Conservation (phyloP, 2,797 vertebrate species). For the Numenius phaeopus region DNA sequence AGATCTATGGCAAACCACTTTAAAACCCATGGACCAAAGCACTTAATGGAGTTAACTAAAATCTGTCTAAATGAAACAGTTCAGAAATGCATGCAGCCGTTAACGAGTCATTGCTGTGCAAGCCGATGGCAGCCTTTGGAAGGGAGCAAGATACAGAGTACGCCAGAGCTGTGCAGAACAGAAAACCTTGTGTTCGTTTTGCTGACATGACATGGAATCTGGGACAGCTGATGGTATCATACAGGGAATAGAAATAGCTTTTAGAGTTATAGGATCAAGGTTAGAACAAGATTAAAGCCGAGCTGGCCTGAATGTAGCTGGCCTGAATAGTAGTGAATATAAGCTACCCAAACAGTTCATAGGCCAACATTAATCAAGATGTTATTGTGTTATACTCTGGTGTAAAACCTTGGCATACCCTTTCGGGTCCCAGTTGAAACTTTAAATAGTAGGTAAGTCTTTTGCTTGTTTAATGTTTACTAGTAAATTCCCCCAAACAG, state of each 20-base stretch:
- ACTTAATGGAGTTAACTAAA: neutral
- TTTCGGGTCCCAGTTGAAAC: neutral
- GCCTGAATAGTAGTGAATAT: neutral
- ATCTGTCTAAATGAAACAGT: neutral
- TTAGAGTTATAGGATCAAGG: constrained; percentile 37
- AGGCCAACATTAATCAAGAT: constrained; percentile 36
- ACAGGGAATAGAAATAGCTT: constrained; percentile 11
- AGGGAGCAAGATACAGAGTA: neutral
- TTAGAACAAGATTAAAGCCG: constrained; percentile 49
- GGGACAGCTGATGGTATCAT: constrained; percentile 30
- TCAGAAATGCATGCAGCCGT: neutral
- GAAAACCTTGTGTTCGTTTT: neutral
- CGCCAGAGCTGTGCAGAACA: neutral
- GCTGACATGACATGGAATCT: constrained; percentile 30
- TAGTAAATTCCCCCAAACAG: neutral
- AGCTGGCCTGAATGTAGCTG: constrained; percentile 5
- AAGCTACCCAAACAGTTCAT: neutral
- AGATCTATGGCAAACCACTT: neutral
- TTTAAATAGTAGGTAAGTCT: constrained; percentile 4
- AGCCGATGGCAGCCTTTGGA: neutral
- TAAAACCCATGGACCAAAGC: neutral
- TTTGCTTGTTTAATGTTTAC: neutral
- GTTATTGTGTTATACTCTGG: neutral
- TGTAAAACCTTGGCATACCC: constrained; percentile 7
- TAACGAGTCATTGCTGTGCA: neutral